A percentile compares a stretch with the other conserved stretches of the same genome.
Conservation (phyloP, 2,888 invertebrate genomes). For the Meandrusa payeni region DNA sequence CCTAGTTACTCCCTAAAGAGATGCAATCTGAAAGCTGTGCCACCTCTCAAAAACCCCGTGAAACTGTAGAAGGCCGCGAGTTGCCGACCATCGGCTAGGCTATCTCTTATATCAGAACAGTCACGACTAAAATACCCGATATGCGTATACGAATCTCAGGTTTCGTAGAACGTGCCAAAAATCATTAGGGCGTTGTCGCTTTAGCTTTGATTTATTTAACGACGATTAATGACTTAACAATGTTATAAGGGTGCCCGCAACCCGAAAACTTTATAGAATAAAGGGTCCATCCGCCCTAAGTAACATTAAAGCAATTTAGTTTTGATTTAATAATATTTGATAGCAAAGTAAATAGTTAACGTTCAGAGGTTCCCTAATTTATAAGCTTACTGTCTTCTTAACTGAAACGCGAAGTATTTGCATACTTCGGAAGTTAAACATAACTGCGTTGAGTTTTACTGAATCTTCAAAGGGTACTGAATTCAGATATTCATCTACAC, state of each 20-base stretch:
- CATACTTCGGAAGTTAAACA: too few relatives aligned
- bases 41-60: too few relatives aligned
- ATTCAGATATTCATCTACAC: too few relatives aligned
- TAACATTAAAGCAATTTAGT: conserved; percentile 8
- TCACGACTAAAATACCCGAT: background rate
- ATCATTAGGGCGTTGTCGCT: background rate
- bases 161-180: background rate
- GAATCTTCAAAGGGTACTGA: too few relatives aligned
- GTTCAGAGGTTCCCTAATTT: background rate
- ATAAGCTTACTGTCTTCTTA: background rate
- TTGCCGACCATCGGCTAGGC: too few relatives aligned
- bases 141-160: background rate
- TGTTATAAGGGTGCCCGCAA: conserved; percentile 4
- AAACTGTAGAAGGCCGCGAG: too few relatives aligned
- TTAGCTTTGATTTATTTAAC: conserved; percentile 6
- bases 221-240: conserved; percentile 9
- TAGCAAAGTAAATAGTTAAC: background rate
- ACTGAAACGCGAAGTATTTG: background rate
- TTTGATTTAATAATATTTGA: conserved; percentile 8
- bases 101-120: too few relatives aligned
- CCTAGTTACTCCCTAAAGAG: too few relatives aligned
- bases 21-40: too few relatives aligned
- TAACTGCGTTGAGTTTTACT: too few relatives aligned
- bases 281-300: conserved; percentile 1
- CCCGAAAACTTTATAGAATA: conserved; percentile 3